Percentiles rank a stretch among this genome's conserved stretches.
Conservation (phyloP, 1,140 invertebrate species). For the Parasteatoda tepidariorum region DNA sequence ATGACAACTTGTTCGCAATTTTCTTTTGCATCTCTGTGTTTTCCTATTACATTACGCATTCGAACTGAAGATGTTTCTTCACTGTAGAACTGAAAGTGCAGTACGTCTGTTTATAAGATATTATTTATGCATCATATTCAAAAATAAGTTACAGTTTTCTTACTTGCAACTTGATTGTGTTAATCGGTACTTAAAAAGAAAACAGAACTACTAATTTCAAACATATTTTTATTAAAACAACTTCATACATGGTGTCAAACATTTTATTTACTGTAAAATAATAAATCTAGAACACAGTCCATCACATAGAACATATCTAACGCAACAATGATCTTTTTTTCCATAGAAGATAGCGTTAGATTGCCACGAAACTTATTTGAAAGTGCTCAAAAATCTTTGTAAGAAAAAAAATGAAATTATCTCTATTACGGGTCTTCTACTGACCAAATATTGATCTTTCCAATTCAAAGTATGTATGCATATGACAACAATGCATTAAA, state of each 20-base stretch:
- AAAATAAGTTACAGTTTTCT: too few relatives aligned
- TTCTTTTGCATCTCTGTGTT: too few relatives aligned
- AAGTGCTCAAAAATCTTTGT: conserved; percentile 19
- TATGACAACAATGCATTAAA: conserved; percentile 27
- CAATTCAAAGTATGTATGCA: conserved; percentile 12
- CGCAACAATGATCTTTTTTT: conserved; percentile 38
- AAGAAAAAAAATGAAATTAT: conserved; percentile 18
- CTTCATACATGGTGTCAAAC: conserved; percentile 32
- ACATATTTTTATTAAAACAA: too few relatives aligned
- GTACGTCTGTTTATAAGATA: too few relatives aligned
- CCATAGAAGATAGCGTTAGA: conserved; percentile 28
- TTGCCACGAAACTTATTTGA: conserved; percentile 27
- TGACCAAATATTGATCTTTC: not conserved
- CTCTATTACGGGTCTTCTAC: conserved; percentile 31
- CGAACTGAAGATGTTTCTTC: too few relatives aligned
- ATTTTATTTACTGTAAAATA: conserved; percentile 56
- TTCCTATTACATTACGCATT: too few relatives aligned
- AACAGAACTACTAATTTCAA: too few relatives aligned
- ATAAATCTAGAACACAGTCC: conserved; percentile 56
- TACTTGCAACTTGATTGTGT: too few relatives aligned
- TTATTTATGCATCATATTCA: too few relatives aligned
- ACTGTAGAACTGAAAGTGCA: too few relatives aligned
- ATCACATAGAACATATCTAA: conserved; percentile 37
- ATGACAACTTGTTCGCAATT: too few relatives aligned
- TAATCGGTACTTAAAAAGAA: too few relatives aligned